phyloP scores from a whole-genome alignment of 2,888 invertebrate genomes.

The Crematogaster levior region DNA sequence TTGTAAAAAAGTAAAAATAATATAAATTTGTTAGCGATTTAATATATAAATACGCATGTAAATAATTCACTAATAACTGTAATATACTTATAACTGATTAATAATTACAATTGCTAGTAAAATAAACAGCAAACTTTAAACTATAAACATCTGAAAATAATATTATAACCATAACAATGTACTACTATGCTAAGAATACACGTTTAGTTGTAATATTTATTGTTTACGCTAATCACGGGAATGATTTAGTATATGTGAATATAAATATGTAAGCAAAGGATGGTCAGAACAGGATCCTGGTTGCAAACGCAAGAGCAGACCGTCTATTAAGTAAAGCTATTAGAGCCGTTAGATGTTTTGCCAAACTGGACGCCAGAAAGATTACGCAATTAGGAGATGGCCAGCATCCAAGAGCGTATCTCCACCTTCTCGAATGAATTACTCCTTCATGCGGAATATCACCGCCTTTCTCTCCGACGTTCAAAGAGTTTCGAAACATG shows the following conservation, averaged over 20 bases:
- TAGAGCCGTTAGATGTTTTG: slow-evolving; percentile 78
- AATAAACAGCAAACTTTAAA: too few species aligned
- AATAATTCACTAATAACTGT: too few species aligned
- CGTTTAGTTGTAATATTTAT: not conserved
- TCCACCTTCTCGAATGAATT: slow-evolving; percentile 60
- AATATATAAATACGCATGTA: not conserved
- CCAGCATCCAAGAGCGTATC: slow-evolving; percentile 79
- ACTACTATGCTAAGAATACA: not conserved
- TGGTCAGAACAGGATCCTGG: slow-evolving; percentile 58
- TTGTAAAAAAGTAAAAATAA: too few species aligned
- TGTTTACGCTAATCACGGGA: not conserved
- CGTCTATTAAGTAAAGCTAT: slow-evolving; percentile 75
- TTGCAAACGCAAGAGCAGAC: slow-evolving; percentile 68
- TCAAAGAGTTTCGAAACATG: slow-evolving; percentile 26
- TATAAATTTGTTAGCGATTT: not conserved
- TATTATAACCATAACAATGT: not conserved
- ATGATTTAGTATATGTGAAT: slow-evolving; percentile 9
- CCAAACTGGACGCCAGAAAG: slow-evolving; percentile 81
- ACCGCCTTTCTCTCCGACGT: slow-evolving; percentile 51
- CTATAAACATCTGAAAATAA: not conserved
- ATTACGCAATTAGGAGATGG: slow-evolving; percentile 83
- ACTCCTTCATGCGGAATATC: slow-evolving; percentile 8
- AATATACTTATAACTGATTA: too few species aligned
- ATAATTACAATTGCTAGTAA: too few species aligned
- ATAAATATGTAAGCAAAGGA: slow-evolving; percentile 39